A percentile compares a stretch with the other conserved stretches of the same genome.
phyloP scores from a whole-genome alignment of 2,797 vertebrate genomes.

The Strix occidentalis region DNA sequence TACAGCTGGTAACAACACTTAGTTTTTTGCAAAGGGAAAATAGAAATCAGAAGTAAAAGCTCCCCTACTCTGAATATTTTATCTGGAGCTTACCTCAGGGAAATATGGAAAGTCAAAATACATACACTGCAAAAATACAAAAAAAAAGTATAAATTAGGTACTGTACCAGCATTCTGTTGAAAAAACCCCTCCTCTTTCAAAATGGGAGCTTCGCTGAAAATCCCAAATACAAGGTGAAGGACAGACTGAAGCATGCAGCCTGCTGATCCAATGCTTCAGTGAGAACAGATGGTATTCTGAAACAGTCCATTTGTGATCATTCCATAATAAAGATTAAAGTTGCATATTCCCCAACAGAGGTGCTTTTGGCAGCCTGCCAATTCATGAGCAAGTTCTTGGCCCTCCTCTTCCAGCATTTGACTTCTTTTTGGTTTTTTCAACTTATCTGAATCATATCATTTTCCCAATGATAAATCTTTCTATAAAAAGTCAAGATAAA shows the following conservation, averaged over 20 bases:
- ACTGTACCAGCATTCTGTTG: neutral
- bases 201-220: slow-evolving; percentile 29
- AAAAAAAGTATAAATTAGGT: neutral
- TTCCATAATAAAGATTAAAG: slow-evolving; percentile 78
- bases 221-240: slow-evolving; percentile 64
- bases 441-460: slow-evolving; percentile 24
- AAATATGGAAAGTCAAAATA: neutral
- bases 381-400: slow-evolving; percentile 48
- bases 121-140: neutral
- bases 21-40: neutral
- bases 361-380: slow-evolving; percentile 64
- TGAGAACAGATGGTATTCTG: slow-evolving; percentile 78
- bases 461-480: slow-evolving; percentile 32
- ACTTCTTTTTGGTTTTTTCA: neutral
- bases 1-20: neutral
- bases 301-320: slow-evolving; percentile 70
- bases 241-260: slow-evolving; percentile 47
- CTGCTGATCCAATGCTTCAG: slow-evolving; percentile 67
- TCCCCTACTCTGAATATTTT: neutral
- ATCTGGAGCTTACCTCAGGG: neutral
- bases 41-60: neutral
- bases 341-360: slow-evolving; percentile 66
- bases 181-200: slow-evolving; percentile 15
- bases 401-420: slow-evolving; percentile 44
- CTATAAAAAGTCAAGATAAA: slow-evolving; percentile 22